Evolutionary conservation across 2,113 vertebrate genomes (phyloP), one percentile per base, ranked within the genome.

Genomic region (Cinclus cinclus): DNA sequence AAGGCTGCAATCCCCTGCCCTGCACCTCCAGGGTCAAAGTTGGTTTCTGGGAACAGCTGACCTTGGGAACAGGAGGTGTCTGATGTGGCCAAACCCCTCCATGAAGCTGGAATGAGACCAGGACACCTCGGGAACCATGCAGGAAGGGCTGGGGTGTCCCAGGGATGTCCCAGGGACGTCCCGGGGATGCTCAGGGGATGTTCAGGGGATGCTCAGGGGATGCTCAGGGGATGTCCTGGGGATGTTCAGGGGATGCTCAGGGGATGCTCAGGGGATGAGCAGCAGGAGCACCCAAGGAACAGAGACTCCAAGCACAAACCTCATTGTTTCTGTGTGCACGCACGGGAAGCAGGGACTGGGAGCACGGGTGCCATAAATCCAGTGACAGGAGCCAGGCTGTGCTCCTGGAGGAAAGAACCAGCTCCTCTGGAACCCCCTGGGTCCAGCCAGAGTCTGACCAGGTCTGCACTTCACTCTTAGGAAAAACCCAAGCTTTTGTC

Each of bases 381-480:
- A 46, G 44, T 5, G 19, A 18, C 44, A 46, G 44, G 44, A 46
- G 44, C 44, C 44, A 4, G 44, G 44, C 44, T 46, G 44, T 46
- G 44, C 44, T 46, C 35, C 47, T 23, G 23, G 9, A 22, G 9
- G 39, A 47, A 41, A 58, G 35, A 10, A 10, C 3, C 41, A 16
- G 17, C 55, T 70, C n/a, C 49, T 22, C 13, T 5, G 83, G 53
- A 25, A 80, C 4, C 19, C 15, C 9, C 41, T 50, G 11, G 2
- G 3, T 7, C 55, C n/a, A 18, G 37, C 5, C 30, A 42, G 27
- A 58, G 13, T 27, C 37, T n/a, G 44, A 23, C 27, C 63, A 30
- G 8, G 10, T 33, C 64, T 63, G 33, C 20, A 3, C 4, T 12
- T 11, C 24, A 28, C 0, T 0, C 21, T 55, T 75, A 1, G 4